phyloP scores from a whole-genome alignment of 2,797 vertebrate genomes.

The Cheirogaleus major region DNA sequence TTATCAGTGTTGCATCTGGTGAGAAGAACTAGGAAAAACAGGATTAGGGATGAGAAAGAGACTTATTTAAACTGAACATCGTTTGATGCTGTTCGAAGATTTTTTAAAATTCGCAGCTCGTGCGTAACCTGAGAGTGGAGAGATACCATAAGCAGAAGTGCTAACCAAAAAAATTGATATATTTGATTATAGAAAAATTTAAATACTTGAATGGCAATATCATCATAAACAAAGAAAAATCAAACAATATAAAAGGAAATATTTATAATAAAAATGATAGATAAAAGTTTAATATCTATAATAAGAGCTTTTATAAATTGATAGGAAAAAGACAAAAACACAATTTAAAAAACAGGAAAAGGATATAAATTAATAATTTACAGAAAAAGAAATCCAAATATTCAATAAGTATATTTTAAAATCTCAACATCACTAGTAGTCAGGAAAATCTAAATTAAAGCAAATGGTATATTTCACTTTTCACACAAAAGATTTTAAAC shows the following conservation, averaged over 20 bases:
- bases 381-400: background rate
- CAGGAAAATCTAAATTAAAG: background rate
- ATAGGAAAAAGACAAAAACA: background rate
- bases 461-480: background rate
- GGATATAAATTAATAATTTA: background rate
- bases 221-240: background rate
- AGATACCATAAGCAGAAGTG: background rate
- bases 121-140: background rate
- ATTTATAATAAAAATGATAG: background rate
- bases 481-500: background rate
- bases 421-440: background rate
- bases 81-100: background rate
- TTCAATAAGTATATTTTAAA: background rate
- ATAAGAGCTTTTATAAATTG: background rate
- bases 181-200: background rate
- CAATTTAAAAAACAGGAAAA: background rate
- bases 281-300: background rate
- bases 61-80: background rate
- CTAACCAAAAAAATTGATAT: background rate
- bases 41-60: background rate
- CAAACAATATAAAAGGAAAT: background rate
- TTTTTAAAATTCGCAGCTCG: background rate
- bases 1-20: background rate
- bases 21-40: background rate
- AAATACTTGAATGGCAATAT: background rate